A percentile compares a stretch with the other conserved stretches of the same genome.
Conservation (phyloP, 1,140 invertebrate genomes). For the Drosophila repleta region DNA sequence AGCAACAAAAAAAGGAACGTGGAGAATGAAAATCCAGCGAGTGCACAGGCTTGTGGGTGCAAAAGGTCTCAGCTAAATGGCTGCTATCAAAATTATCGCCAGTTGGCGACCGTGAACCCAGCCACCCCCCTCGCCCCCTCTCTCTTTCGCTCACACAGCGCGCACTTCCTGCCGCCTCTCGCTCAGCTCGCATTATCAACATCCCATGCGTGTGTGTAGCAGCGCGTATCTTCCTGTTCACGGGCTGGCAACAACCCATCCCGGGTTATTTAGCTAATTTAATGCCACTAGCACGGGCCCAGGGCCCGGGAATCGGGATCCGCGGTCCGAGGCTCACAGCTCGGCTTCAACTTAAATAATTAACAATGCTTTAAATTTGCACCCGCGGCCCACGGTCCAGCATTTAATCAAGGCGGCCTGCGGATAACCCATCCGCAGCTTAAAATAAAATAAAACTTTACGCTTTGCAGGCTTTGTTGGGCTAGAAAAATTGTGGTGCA, state of each 20-base stretch:
- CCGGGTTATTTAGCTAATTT: constrained; percentile 45
- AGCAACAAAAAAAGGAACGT: not conserved
- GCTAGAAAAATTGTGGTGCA: too few relatives aligned
- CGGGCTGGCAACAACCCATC: constrained; percentile 21
- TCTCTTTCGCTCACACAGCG: constrained; percentile 37
- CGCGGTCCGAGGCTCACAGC: too few relatives aligned
- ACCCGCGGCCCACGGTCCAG: constrained; percentile 7
- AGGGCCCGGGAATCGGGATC: too few relatives aligned
- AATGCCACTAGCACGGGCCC: constrained; percentile 24
- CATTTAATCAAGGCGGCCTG: constrained; percentile 33
- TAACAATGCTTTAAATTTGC: constrained; percentile 66
- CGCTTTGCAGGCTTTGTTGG: too few relatives aligned
- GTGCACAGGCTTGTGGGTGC: constrained; percentile 7
- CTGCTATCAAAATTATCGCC: constrained; percentile 74
- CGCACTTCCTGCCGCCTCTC: constrained; percentile 67
- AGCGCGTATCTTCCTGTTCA: constrained; percentile 31
- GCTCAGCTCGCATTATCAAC: constrained; percentile 50
- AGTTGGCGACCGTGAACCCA: constrained; percentile 28
- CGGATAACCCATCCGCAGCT: too few relatives aligned
- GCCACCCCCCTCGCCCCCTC: not conserved
- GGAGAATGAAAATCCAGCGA: constrained; percentile 10
- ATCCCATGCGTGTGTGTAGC: constrained; percentile 27
- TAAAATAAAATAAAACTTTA: not conserved
- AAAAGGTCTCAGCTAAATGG: constrained; percentile 52
- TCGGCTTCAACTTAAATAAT: constrained; percentile 64